phyloP scores from a whole-genome alignment of 2,797 vertebrate genomes.

The Botia almorhae region DNA sequence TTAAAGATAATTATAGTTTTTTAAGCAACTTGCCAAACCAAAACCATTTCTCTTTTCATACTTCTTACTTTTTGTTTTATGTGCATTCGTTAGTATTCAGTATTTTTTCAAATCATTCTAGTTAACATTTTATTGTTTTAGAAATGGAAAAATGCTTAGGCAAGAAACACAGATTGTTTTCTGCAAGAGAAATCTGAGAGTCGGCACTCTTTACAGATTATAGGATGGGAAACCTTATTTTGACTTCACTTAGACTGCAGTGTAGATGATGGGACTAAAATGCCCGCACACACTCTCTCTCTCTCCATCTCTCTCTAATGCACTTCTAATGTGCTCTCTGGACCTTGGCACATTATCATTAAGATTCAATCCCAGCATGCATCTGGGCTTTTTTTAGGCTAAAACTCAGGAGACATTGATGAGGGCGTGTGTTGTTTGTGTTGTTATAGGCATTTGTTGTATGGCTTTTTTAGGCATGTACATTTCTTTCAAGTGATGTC shows the following conservation, averaged over 20 bases:
- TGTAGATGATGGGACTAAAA: slow-evolving; percentile 48
- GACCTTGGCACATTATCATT: slow-evolving; percentile 58
- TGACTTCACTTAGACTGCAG: slow-evolving; percentile 10
- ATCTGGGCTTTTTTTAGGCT: slow-evolving; percentile 36
- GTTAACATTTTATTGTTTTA: background rate
- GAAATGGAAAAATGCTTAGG: background rate
- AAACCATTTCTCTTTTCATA: too few relatives aligned
- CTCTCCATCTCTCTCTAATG: slow-evolving; percentile 38
- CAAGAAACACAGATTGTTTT: background rate
- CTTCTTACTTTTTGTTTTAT: too few relatives aligned
- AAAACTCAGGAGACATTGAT: slow-evolving; percentile 35
- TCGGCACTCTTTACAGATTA: slow-evolving; percentile 1
- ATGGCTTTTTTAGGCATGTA: slow-evolving; percentile 5
- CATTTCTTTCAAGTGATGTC: slow-evolving; percentile 25
- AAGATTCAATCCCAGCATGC: slow-evolving; percentile 71
- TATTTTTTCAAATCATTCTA: too few relatives aligned
- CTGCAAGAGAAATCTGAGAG: background rate
- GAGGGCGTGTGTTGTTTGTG: slow-evolving; percentile 64
- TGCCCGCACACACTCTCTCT: slow-evolving; percentile 49
- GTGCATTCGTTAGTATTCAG: too few relatives aligned
- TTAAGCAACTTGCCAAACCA: too few relatives aligned
- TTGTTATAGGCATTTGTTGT: slow-evolving; percentile 32
- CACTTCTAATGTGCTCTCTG: slow-evolving; percentile 52
- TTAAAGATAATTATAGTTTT: too few relatives aligned
- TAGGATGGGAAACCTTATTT: background rate